phyloP scores from a whole-genome alignment of 2,113 vertebrate genomes.

The Blennius ocellaris region DNA sequence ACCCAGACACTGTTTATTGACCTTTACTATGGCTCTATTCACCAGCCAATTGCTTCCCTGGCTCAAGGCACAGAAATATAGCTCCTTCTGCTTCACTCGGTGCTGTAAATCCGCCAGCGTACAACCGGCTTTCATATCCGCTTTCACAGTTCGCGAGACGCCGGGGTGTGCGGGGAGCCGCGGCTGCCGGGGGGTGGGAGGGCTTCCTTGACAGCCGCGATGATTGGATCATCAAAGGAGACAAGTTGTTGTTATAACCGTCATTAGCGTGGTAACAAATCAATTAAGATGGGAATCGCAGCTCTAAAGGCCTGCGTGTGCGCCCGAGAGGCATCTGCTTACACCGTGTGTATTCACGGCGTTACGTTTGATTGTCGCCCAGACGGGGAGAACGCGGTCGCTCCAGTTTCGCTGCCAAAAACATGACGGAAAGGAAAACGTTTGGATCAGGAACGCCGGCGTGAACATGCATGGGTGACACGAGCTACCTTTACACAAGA shows the following conservation, averaged over 20 bases:
- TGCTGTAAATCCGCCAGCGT: conserved; percentile 35
- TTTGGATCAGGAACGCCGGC: too few relatives aligned
- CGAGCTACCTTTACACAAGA: too few relatives aligned
- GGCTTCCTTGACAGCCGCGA: conserved; percentile 28
- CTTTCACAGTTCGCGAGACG: conserved; percentile 5
- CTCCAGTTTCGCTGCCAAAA: too few relatives aligned
- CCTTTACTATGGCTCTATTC: conserved; percentile 62
- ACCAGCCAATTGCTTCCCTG: conserved; percentile 39
- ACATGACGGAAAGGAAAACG: too few relatives aligned
- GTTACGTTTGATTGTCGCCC: too few relatives aligned
- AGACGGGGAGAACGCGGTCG: too few relatives aligned
- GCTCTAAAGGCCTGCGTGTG: not conserved
- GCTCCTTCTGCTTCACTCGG: conserved; percentile 10
- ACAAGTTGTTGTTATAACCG: conserved; percentile 47
- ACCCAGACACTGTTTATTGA: conserved; percentile 68
- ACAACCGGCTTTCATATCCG: conserved; percentile 22
- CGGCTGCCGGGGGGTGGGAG: conserved; percentile 1
- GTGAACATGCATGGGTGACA: too few relatives aligned
- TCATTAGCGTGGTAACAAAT: conserved; percentile 56
- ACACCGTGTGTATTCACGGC: too few relatives aligned
- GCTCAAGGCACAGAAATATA: conserved; percentile 31
- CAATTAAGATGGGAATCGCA: conserved; percentile 54
- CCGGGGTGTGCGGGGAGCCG: conserved; percentile 1
- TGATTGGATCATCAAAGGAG: conserved; percentile 62
- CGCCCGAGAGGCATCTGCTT: not conserved